Evolutionary conservation across 2,797 vertebrate genomes (phyloP).

Genomic region (Phoebastria nigripes): DNA sequence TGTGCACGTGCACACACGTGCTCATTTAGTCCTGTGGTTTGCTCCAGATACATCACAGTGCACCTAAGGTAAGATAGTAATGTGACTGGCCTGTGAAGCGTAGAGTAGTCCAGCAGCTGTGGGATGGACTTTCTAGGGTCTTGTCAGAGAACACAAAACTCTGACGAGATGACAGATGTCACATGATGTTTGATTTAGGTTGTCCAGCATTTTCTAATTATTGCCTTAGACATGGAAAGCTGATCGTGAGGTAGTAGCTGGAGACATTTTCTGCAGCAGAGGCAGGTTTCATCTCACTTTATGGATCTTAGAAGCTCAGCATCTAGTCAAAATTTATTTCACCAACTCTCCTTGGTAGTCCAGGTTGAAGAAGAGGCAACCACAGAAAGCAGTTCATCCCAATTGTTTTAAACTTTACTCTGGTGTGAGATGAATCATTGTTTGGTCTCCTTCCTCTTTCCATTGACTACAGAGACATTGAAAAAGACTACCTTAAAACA

Average conservation of each 20-base stretch:
- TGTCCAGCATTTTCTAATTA: background rate
- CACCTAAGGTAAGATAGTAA: background rate
- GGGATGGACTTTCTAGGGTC: background rate
- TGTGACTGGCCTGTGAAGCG: background rate
- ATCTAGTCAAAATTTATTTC: background rate
- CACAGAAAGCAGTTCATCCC: background rate
- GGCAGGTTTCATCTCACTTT: background rate
- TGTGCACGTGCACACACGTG: fast-evolving
- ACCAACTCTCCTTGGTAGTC: background rate
- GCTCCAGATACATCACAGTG: background rate
- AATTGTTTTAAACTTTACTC: background rate
- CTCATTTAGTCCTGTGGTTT: background rate
- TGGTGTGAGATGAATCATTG: background rate
- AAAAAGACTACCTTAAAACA: background rate
- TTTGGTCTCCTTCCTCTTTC: background rate
- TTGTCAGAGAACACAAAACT: background rate
- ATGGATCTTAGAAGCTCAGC: background rate
- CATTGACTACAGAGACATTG: background rate
- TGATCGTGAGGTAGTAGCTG: background rate
- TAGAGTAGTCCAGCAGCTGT: background rate
- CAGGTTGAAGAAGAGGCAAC: background rate
- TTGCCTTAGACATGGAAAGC: background rate
- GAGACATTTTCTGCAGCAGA: background rate
- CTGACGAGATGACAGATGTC: background rate
- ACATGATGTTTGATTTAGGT: background rate